Evolutionary conservation across 2,888 invertebrate species (phyloP).

Genomic region (Drosophila austrosaltans): DNA sequence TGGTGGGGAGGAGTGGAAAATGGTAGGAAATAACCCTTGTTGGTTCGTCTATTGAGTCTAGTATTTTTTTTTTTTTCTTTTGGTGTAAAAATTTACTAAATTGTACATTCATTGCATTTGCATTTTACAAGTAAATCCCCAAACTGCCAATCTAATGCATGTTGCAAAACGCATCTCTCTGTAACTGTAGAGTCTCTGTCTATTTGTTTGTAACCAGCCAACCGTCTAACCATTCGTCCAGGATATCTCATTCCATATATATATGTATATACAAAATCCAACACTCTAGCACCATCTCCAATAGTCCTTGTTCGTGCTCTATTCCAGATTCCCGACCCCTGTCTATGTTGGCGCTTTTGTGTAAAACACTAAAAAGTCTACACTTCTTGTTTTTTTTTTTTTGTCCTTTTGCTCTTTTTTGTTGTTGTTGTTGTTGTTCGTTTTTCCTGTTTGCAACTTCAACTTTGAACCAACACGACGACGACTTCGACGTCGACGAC

Average conservation of each 20-base stretch:
- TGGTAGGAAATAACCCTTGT: slow-evolving; percentile 11
- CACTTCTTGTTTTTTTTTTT: slow-evolving; percentile 46
- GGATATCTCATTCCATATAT: slow-evolving; percentile 29
- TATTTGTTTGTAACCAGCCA: slow-evolving; percentile 72
- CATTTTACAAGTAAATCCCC: slow-evolving; percentile 78
- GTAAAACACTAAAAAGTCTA: slow-evolving; percentile 73
- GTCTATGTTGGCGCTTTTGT: slow-evolving; percentile 74
- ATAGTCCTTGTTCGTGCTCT: slow-evolving; percentile 15
- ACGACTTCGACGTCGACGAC: slow-evolving; percentile 28
- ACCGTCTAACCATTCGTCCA: slow-evolving; percentile 76
- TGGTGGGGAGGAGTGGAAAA: neutral
- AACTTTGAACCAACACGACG: slow-evolving; percentile 70
- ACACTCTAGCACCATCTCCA: slow-evolving; percentile 25
- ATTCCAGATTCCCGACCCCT: slow-evolving; percentile 33
- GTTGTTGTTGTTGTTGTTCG: slow-evolving; percentile 47
- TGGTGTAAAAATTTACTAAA: slow-evolving; percentile 76
- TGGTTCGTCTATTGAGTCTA: slow-evolving; percentile 44
- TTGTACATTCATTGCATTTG: slow-evolving; percentile 79
- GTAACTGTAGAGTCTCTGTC: slow-evolving; percentile 41
- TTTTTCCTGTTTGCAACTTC: slow-evolving; percentile 55
- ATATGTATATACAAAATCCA: neutral
- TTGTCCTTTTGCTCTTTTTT: slow-evolving; percentile 32
- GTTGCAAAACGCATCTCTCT: slow-evolving; percentile 60
- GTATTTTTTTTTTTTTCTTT: slow-evolving; percentile 42
- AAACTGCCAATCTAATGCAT: slow-evolving; percentile 78